Percentiles rank a stretch among this genome's conserved stretches.
These are phyloP conservation scores for Podarcis lilfordi DNA, from an alignment of 2,797 vertebrate genomes.

Conservation along the genomic window DNA sequence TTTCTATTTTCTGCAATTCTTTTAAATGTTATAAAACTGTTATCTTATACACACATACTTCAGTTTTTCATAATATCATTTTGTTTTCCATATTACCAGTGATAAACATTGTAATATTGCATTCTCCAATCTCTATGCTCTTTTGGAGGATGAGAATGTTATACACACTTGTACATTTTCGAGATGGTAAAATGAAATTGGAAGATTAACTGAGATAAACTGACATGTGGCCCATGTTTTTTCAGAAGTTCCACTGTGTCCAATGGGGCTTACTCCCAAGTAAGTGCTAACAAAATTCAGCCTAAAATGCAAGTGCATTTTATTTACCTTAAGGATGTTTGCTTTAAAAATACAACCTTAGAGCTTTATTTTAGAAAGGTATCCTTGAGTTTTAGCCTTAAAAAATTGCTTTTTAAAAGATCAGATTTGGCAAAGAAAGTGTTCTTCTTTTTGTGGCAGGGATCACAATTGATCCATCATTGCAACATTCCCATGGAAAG, in stretches of 20 bases:
- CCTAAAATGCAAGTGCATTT: neutral
- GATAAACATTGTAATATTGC: neutral
- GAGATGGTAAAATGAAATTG: neutral
- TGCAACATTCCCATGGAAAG: constrained; percentile 19
- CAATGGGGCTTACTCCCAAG: neutral
- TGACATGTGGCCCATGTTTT: neutral
- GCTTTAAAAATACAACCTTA: neutral
- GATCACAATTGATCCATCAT: neutral
- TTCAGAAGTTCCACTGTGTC: neutral
- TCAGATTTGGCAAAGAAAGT: neutral
- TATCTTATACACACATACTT: no score
- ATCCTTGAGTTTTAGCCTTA: neutral
- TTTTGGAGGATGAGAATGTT: neutral
- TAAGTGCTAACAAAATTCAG: neutral
- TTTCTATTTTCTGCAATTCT: neutral
- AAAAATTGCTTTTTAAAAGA: neutral
- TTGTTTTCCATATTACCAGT: no score
- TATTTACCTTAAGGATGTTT: neutral
- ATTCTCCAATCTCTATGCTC: neutral
- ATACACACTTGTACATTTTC: neutral
- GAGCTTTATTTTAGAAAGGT: neutral
- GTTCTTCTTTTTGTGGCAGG: neutral
- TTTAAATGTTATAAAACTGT: neutral
- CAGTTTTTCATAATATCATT: no score
- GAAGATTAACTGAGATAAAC: neutral